Conservation (phyloP, 2,888 invertebrate genomes). For the Torymus tubicola region DNA sequence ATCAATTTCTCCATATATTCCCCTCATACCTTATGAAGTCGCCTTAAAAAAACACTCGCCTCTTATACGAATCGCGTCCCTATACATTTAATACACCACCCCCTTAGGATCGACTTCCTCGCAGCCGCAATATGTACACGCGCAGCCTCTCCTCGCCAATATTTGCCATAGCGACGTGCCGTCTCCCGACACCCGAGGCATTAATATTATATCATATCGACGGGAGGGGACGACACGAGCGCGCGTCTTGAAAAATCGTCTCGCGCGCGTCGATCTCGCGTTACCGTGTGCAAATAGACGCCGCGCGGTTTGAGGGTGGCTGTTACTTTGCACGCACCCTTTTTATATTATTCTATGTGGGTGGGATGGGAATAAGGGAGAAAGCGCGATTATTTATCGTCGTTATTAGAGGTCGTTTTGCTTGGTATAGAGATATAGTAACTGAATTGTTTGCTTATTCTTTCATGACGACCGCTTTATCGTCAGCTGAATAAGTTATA, state of each 20-base stretch:
- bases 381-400: constrained; percentile 57
- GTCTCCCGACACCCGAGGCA: constrained; percentile 67
- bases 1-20: too few relatives aligned
- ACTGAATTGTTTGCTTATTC: constrained; percentile 54
- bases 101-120: neutral
- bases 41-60: too few relatives aligned
- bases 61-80: too few relatives aligned
- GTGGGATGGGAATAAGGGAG: constrained; percentile 51
- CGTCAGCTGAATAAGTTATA: constrained; percentile 37
- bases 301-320: too few relatives aligned
- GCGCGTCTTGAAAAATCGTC: constrained; percentile 62
- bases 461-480: constrained; percentile 40
- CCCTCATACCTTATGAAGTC: too few relatives aligned
- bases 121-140: neutral
- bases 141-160: constrained; percentile 27
- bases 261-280: constrained; percentile 71
- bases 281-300: constrained; percentile 75
- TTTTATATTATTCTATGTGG: too few relatives aligned
- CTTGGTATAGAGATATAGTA: neutral
- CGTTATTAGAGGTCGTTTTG: constrained; percentile 52
- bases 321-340: too few relatives aligned
- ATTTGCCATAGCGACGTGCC: constrained; percentile 65
- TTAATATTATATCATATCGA: constrained; percentile 71
- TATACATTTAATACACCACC: too few relatives aligned
- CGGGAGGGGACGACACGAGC: constrained; percentile 44